A percentile compares a stretch with the other conserved stretches of the same genome.
These are phyloP conservation scores for Megatriorchis doriae DNA, from an alignment of 2,113 vertebrate genomes.

Conservation along the genomic window DNA sequence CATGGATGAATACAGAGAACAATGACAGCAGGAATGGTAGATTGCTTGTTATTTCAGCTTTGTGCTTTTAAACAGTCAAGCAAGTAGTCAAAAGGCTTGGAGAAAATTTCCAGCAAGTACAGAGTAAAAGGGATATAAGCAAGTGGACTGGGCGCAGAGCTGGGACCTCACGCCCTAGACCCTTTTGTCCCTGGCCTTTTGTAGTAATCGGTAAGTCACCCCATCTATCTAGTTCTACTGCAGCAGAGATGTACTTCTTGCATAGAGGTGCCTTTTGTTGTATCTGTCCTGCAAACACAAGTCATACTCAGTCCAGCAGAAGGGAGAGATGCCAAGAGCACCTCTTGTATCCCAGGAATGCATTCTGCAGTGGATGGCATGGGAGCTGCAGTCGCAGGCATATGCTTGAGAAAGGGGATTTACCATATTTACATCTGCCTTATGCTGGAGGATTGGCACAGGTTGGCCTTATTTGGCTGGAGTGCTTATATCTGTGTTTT, in stretches of 20 bases:
- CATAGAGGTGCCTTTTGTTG: background rate
- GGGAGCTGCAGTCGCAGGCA: background rate
- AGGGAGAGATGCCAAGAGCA: background rate
- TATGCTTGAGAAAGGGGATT: background rate
- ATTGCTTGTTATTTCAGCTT: background rate
- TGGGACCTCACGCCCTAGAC: background rate
- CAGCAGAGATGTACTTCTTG: background rate
- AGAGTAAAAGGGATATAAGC: background rate
- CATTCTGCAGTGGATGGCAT: background rate
- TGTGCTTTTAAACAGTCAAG: conserved; percentile 42
- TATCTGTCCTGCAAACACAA: background rate
- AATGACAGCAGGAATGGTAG: conserved; percentile 31
- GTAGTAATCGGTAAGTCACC: background rate
- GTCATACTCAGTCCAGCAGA: background rate
- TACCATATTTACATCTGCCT: background rate
- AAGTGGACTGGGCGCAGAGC: background rate
- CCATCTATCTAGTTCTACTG: background rate
- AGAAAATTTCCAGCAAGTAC: background rate
- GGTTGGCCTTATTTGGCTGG: background rate
- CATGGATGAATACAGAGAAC: conserved; percentile 41
- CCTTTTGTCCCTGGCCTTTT: background rate
- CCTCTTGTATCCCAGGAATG: background rate
- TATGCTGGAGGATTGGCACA: background rate
- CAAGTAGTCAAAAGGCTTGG: conserved; percentile 1
- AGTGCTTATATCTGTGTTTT: background rate